Percentiles rank a stretch among this genome's conserved stretches.
These are phyloP conservation scores for Torymus auratus DNA, from an alignment of 2,888 invertebrate genomes.

Conservation along the genomic window DNA sequence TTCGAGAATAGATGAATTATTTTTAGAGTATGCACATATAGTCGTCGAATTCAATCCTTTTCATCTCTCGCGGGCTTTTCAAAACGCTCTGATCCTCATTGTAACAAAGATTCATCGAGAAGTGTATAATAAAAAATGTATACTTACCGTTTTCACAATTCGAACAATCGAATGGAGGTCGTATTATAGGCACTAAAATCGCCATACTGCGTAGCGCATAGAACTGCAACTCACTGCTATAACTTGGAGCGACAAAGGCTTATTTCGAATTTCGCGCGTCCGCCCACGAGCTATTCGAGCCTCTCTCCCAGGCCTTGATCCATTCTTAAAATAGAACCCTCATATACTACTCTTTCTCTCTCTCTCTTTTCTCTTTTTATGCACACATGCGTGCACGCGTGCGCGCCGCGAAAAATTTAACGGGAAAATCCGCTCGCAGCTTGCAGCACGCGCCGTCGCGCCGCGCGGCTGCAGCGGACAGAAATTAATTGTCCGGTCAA, in stretches of 20 bases:
- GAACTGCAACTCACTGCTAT: no score
- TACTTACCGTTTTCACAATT: no score
- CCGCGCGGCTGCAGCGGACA: not conserved
- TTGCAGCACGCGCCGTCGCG: not conserved
- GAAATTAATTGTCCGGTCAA: conserved; percentile 26
- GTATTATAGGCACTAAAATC: not conserved
- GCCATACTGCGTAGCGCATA: not conserved
- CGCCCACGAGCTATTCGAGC: not conserved
- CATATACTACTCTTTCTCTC: not conserved
- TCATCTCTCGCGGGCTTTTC: no score
- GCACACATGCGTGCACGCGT: not conserved
- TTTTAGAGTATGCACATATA: no score
- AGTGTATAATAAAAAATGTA: no score
- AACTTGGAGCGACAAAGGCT: conserved; percentile 11
- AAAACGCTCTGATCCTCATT: no score
- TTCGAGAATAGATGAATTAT: no score
- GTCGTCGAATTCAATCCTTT: no score
- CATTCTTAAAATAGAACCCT: conserved; percentile 33
- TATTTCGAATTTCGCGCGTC: not conserved
- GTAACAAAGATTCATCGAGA: no score
- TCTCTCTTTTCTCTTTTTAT: not conserved
- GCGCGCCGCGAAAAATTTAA: not conserved
- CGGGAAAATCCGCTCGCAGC: not conserved
- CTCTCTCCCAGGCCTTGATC: conserved; percentile 31
- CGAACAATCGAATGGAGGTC: no score